A percentile compares a stretch with the other conserved stretches of the same genome.
Evolutionary conservation across 2,888 invertebrate species (phyloP).

Genomic region (Brachyopa scutellaris): DNA sequence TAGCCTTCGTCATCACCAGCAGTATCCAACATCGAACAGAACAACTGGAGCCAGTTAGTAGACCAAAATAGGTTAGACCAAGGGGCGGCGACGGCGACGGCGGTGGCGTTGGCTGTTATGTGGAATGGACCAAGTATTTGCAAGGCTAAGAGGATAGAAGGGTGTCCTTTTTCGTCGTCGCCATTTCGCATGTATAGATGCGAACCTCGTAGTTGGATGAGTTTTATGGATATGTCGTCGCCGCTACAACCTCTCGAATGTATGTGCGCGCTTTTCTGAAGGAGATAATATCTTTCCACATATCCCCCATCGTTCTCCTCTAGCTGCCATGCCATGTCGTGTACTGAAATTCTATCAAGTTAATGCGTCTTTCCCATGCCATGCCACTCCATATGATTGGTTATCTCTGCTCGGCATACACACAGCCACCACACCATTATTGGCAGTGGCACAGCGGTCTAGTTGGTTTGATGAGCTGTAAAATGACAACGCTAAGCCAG

Average conservation of each 20-base stretch:
- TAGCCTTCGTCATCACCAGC: conserved; percentile 55
- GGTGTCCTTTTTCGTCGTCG: conserved; percentile 64
- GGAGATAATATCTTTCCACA: conserved; percentile 63
- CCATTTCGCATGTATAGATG: conserved; percentile 44
- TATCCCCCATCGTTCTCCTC: conserved; percentile 6
- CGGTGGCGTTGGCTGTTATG: neutral
- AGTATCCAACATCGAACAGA: conserved; percentile 48
- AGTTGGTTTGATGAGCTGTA: conserved; percentile 69
- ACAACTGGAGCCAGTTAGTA: conserved; percentile 71
- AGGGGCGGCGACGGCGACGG: neutral
- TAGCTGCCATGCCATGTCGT: neutral
- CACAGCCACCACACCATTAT: conserved; percentile 15
- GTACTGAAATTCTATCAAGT: conserved; percentile 59
- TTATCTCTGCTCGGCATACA: conserved; percentile 46
- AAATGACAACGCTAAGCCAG: conserved; percentile 62
- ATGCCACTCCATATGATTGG: conserved; percentile 64
- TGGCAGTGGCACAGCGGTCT: conserved; percentile 56
- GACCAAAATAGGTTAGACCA: conserved; percentile 46
- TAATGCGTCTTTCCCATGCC: conserved; percentile 67
- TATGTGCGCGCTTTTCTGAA: conserved; percentile 11
- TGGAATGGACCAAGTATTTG: conserved; percentile 14
- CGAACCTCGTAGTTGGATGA: conserved; percentile 57
- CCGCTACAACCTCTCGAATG: conserved; percentile 16
- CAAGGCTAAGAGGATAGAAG: conserved; percentile 60
- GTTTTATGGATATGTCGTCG: conserved; percentile 69